Percentiles rank a stretch among this genome's conserved stretches.
Conservation (phyloP, 2,888 invertebrate genomes). For the Agonopterix heracliana region DNA sequence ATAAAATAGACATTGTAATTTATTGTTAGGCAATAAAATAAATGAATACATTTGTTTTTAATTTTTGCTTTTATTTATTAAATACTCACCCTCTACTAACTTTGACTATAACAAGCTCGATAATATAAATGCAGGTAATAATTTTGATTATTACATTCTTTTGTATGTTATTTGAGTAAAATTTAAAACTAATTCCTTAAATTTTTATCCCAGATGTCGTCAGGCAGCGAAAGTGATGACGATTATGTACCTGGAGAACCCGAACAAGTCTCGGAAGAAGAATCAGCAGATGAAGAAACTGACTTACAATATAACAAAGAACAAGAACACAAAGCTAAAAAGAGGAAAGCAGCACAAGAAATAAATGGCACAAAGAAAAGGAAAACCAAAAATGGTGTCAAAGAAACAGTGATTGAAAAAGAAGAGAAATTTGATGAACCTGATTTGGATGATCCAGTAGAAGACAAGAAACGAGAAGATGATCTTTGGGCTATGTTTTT, state of each 20-base stretch:
- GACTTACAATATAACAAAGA: conserved; percentile 73
- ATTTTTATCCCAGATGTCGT: conserved; percentile 62
- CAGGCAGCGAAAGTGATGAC: conserved; percentile 87
- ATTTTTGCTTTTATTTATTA: neutral
- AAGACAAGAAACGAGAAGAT: conserved; percentile 83
- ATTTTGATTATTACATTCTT: too few species aligned
- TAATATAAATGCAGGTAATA: neutral
- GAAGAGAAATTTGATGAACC: conserved; percentile 34
- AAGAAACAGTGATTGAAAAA: conserved; percentile 21
- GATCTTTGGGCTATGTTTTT: conserved; percentile 88
- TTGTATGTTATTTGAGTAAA: neutral
- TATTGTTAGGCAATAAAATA: neutral
- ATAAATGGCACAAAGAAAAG: conserved; percentile 41
- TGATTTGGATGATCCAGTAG: conserved; percentile 69
- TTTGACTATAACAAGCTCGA: neutral
- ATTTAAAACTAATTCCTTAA: neutral
- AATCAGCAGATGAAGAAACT: conserved; percentile 79
- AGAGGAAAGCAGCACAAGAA: conserved; percentile 41
- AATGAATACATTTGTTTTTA: neutral
- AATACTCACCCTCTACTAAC: too few species aligned
- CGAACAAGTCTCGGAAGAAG: conserved; percentile 80
- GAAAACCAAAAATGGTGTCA: conserved; percentile 28
- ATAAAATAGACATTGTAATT: conserved; percentile 18
- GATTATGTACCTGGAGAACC: conserved; percentile 83
- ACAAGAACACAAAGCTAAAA: conserved; percentile 44